These are phyloP conservation scores for Hipparchia semele DNA, from an alignment of 2,888 invertebrate genomes.

Conservation along the genomic window DNA sequence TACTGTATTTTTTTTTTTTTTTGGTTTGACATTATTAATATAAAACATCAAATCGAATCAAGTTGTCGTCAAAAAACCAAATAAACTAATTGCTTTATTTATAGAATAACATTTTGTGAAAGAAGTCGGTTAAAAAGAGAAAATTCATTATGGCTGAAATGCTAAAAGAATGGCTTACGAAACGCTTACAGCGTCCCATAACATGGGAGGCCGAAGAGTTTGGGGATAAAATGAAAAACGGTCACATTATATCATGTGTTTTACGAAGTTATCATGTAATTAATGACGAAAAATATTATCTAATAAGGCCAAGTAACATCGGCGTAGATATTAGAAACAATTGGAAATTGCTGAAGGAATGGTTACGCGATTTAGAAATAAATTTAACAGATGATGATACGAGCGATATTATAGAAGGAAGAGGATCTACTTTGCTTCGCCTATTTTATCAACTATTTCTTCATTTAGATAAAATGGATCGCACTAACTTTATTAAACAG, in stretches of 20 bases:
- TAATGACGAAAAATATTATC: slow-evolving; percentile 76
- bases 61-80: too few relatives aligned
- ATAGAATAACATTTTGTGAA: too few relatives aligned
- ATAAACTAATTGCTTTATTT: too few relatives aligned
- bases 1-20: too few relatives aligned
- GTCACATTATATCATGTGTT: slow-evolving; percentile 80
- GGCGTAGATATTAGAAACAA: slow-evolving; percentile 75
- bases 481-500: slow-evolving; percentile 78
- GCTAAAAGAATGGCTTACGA: slow-evolving; percentile 83
- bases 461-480: slow-evolving; percentile 82
- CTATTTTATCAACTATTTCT: slow-evolving; percentile 85
- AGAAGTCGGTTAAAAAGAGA: neutral
- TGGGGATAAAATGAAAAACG: slow-evolving; percentile 82
- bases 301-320: slow-evolving; percentile 68
- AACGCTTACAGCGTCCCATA: slow-evolving; percentile 79
- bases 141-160: slow-evolving; percentile 78
- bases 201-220: slow-evolving; percentile 81
- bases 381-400: slow-evolving; percentile 69
- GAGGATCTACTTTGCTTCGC: slow-evolving; percentile 76
- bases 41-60: neutral
- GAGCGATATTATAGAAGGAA: slow-evolving; percentile 73
- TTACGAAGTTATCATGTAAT: slow-evolving; percentile 84
- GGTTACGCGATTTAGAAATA: slow-evolving; percentile 80
- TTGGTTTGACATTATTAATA: too few relatives aligned
- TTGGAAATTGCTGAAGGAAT: slow-evolving; percentile 75